phyloP scores from a whole-genome alignment of 2,888 invertebrate species.

The Ashinkailepas kermadecensis region DNA sequence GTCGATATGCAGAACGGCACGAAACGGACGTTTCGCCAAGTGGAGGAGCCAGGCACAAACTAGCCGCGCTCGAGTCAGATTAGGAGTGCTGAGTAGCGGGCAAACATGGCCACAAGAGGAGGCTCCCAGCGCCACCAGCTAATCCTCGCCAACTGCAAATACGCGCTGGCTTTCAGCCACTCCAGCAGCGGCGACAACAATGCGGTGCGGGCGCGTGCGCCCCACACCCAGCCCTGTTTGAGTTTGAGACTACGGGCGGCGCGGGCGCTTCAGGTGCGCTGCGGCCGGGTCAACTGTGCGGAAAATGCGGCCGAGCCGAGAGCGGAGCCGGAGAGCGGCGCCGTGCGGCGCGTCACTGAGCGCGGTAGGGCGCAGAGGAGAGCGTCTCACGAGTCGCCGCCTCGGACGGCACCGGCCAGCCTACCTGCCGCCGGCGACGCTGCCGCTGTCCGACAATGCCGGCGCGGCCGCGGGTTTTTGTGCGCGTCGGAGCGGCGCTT shows the following conservation, averaged over 20 bases:
- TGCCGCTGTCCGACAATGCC: background rate
- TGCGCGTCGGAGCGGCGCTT: background rate
- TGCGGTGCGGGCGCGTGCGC: background rate
- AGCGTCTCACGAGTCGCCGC: too few relatives aligned
- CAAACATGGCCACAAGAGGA: background rate
- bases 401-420: too few relatives aligned
- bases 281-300: too few relatives aligned
- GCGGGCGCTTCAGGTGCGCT: background rate
- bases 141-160: background rate
- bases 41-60: background rate
- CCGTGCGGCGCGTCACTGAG: background rate
- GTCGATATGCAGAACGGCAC: too few relatives aligned
- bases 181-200: background rate
- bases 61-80: background rate
- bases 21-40: too few relatives aligned
- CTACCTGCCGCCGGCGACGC: background rate
- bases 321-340: background rate
- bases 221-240: background rate
- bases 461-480: background rate
- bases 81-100: background rate
- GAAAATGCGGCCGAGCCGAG: too few relatives aligned
- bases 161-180: background rate
- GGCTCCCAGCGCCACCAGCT: background rate
- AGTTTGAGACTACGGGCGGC: background rate
- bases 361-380: background rate